Percentiles rank a stretch among this genome's conserved stretches.
These are phyloP conservation scores for Trachemys scripta DNA, from an alignment of 2,113 vertebrate species.

Conservation along the genomic window DNA sequence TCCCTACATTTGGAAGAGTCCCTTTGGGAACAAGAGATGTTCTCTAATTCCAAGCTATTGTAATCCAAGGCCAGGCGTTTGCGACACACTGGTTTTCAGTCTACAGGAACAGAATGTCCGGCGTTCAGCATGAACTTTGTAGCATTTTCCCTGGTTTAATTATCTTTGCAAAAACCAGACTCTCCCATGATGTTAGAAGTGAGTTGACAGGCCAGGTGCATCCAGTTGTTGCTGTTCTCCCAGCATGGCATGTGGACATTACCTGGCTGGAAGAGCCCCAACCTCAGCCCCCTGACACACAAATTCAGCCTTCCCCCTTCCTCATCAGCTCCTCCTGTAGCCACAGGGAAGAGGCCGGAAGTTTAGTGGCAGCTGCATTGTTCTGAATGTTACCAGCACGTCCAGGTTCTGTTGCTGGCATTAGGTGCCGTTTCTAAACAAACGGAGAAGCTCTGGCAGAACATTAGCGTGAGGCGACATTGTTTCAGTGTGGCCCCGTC, in stretches of 20 bases:
- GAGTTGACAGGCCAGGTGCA: neutral
- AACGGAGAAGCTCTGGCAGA: neutral
- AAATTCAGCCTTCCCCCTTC: conserved; percentile 5
- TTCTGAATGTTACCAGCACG: neutral
- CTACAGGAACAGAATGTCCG: neutral
- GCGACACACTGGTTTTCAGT: neutral
- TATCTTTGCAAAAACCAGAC: neutral
- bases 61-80: neutral
- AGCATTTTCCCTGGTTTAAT: neutral
- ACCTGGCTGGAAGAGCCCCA: neutral
- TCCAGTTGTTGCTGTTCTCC: neutral
- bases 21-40: neutral
- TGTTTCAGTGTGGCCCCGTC: neutral
- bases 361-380: too few species aligned
- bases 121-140: neutral
- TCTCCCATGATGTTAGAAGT: neutral
- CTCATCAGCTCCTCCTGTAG: neutral
- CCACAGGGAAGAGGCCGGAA: neutral
- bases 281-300: neutral
- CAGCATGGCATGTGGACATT: neutral
- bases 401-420: neutral
- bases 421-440: neutral
- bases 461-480: fast-evolving
- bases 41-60: neutral
- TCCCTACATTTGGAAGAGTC: neutral